Conservation (phyloP, 1,140 invertebrate species). For the Druon quercuslanigerum region DNA sequence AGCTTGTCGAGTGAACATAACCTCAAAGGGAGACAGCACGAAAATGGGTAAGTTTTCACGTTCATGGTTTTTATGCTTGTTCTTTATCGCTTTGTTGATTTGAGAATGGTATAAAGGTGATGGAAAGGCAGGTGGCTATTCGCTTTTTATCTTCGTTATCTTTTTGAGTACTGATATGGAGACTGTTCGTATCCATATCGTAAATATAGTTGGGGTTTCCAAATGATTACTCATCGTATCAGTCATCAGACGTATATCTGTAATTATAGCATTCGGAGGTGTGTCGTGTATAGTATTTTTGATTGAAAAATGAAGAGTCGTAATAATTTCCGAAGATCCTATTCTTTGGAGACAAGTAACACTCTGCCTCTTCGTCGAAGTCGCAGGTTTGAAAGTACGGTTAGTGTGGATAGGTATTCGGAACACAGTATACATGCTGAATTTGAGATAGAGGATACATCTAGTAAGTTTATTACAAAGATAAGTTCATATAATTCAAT, state of each 20-base stretch:
- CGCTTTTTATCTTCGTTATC: too few species aligned
- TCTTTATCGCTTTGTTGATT: too few species aligned
- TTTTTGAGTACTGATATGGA: too few species aligned
- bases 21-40: conserved; percentile 32
- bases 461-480: conserved; percentile 52
- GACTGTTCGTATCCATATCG: too few species aligned
- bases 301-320: conserved; percentile 33
- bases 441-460: conserved; percentile 41
- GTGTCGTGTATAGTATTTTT: not conserved
- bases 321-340: conserved; percentile 33
- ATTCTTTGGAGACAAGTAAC: not conserved
- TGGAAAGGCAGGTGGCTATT: too few species aligned
- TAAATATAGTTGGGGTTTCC: too few species aligned
- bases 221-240: too few species aligned
- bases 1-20: conserved; percentile 42
- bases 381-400: conserved; percentile 53
- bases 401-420: conserved; percentile 67
- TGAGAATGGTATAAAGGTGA: too few species aligned
- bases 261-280: too few species aligned
- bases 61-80: not conserved
- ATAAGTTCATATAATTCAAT: not conserved
- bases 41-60: conserved; percentile 21
- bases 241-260: too few species aligned
- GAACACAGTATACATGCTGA: conserved; percentile 60
- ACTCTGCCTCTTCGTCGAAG: conserved; percentile 57